Evolutionary conservation across 2,797 vertebrate species (phyloP).

Genomic region (Cirrhinus mrigala): DNA sequence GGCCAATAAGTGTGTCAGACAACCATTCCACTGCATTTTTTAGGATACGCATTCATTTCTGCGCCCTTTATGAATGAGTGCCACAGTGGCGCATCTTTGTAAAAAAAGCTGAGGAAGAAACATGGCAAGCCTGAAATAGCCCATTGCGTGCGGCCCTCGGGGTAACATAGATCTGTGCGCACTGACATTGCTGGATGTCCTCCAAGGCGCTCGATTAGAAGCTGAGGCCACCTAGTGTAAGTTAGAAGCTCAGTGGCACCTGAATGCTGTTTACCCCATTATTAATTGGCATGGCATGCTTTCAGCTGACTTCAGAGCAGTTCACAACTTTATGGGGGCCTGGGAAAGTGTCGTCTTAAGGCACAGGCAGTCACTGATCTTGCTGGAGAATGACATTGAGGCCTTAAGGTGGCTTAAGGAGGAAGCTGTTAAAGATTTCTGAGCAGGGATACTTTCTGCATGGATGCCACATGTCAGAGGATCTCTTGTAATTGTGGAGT

Average conservation of each 20-base stretch:
- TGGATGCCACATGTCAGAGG: conserved; percentile 65
- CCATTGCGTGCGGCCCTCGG: conserved; percentile 32
- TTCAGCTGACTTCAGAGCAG: conserved; percentile 61
- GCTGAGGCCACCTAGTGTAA: conserved; percentile 46
- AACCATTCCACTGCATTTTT: background rate
- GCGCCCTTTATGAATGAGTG: background rate
- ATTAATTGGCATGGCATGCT: conserved; percentile 57
- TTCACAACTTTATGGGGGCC: conserved; percentile 52
- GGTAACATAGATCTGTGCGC: conserved; percentile 3
- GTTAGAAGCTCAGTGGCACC: conserved; percentile 29
- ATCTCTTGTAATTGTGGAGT: conserved; percentile 68
- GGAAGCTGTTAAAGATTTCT: conserved; percentile 41
- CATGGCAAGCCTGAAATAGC: conserved; percentile 65
- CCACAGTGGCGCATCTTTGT: conserved; percentile 36
- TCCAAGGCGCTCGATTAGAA: conserved; percentile 17
- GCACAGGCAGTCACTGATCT: conserved; percentile 57
- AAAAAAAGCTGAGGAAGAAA: conserved; percentile 58
- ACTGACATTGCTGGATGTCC: conserved; percentile 28
- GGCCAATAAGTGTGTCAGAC: background rate
- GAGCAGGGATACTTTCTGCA: conserved; percentile 73
- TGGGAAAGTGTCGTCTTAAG: conserved; percentile 58
- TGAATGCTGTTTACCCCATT: conserved; percentile 44
- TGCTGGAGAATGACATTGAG: conserved; percentile 61
- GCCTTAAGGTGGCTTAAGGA: conserved; percentile 66
- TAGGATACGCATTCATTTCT: background rate